These are phyloP conservation scores for Vesta saturnalis DNA, from an alignment of 2,888 invertebrate genomes.

Conservation along the genomic window DNA sequence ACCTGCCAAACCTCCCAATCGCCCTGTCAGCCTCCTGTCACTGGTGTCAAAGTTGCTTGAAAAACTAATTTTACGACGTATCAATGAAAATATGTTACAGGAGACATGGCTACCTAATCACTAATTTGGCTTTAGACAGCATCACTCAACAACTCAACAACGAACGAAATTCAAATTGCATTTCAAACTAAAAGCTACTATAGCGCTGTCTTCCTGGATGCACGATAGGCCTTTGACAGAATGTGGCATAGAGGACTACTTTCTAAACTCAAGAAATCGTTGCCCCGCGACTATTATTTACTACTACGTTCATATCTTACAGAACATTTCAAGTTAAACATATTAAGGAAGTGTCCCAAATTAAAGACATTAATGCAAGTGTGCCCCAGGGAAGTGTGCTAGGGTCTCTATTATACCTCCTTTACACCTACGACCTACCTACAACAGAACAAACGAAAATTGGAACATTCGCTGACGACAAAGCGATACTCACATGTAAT, in stretches of 20 bases:
- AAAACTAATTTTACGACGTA: no score
- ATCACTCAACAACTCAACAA: background rate
- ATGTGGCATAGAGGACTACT: no score
- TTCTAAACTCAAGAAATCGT: no score
- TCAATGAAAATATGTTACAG: no score
- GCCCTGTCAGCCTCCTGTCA: background rate
- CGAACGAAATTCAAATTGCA: background rate
- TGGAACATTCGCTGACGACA: no score
- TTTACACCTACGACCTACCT: background rate
- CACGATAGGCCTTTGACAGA: background rate
- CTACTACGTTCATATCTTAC: background rate
- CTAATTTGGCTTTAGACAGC: background rate
- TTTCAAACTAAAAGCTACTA: background rate
- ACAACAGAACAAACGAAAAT: no score
- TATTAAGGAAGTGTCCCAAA: background rate
- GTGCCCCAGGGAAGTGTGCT: no score
- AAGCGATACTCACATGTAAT: no score
- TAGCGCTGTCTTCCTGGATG: background rate
- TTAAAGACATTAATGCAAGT: background rate
- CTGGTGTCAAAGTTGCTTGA: no score
- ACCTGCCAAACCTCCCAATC: background rate
- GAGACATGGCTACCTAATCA: background rate
- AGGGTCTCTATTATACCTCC: background rate
- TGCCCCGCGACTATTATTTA: no score
- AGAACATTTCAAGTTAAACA: background rate